Evolutionary conservation across 2,888 invertebrate species (phyloP).

Genomic region (Rapana venosa): DNA sequence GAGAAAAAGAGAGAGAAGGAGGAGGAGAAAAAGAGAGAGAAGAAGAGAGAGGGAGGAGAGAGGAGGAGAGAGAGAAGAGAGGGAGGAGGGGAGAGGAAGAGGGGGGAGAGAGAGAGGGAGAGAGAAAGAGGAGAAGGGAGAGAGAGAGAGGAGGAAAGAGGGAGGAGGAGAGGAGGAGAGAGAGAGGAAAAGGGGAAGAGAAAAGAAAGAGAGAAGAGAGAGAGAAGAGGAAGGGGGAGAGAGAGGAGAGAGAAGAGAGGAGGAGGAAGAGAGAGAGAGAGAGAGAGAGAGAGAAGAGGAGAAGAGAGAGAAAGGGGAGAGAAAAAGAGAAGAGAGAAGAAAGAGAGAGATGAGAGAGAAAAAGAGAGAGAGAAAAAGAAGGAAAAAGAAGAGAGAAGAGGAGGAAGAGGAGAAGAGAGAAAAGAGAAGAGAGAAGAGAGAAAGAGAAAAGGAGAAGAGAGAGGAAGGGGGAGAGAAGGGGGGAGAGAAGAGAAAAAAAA

Average conservation of each 20-base stretch:
- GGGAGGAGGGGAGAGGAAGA: neutral
- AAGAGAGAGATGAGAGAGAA: neutral
- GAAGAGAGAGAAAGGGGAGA: neutral
- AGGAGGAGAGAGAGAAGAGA: too few species aligned
- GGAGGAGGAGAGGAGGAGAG: neutral
- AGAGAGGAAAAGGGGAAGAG: neutral
- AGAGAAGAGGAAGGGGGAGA: neutral
- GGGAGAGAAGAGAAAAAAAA: conserved; percentile 27
- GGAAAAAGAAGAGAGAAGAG: neutral
- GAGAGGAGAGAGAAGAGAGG: neutral
- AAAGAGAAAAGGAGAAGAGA: neutral
- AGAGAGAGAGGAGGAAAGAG: neutral
- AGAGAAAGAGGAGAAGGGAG: neutral
- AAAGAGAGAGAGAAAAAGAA: neutral
- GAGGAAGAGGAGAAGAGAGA: neutral
- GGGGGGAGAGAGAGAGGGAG: neutral
- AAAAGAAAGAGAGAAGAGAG: neutral
- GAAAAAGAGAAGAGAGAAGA: neutral
- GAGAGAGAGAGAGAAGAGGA: neutral
- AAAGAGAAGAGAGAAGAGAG: neutral
- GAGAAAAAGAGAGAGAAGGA: too few species aligned
- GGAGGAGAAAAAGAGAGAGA: too few species aligned
- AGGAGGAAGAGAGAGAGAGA: neutral
- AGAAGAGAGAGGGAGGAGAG: too few species aligned
- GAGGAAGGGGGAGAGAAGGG: neutral